Evolutionary conservation across 1,140 invertebrate genomes (phyloP).

Genomic region (Mamestra configurata): DNA sequence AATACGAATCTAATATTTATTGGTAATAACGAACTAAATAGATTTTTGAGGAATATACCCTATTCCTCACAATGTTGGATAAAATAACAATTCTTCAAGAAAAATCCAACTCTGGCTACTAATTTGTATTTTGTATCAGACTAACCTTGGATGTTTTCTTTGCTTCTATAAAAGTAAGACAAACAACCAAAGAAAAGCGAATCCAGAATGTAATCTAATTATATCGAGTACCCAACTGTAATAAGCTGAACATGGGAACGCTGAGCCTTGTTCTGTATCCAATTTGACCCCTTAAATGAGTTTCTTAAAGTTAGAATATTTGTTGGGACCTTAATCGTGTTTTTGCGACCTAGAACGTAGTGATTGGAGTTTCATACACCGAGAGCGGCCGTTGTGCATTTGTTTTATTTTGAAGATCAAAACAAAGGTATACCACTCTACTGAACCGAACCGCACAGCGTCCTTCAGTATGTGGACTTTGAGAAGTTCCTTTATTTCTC

Average conservation of each 20-base stretch:
- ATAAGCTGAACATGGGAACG: neutral
- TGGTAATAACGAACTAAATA: no score
- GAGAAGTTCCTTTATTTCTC: no score
- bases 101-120: neutral
- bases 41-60: no score
- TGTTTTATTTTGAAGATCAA: no score
- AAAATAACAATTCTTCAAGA: no score
- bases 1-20: no score
- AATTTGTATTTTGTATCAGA: neutral
- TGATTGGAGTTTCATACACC: neutral
- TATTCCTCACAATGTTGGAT: no score
- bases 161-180: neutral
- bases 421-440: no score
- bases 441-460: no score
- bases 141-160: neutral
- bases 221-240: neutral
- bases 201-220: conserved; percentile 27
- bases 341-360: neutral
- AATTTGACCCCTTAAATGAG: neutral
- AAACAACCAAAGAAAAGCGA: neutral
- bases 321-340: neutral
- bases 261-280: conserved; percentile 11
- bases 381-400: no score
- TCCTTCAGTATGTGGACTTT: no score
- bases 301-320: neutral